Percentiles rank a stretch among this genome's conserved stretches.
These are phyloP conservation scores for Pantala flavescens DNA, from an alignment of 1,140 invertebrate genomes.

Conservation along the genomic window DNA sequence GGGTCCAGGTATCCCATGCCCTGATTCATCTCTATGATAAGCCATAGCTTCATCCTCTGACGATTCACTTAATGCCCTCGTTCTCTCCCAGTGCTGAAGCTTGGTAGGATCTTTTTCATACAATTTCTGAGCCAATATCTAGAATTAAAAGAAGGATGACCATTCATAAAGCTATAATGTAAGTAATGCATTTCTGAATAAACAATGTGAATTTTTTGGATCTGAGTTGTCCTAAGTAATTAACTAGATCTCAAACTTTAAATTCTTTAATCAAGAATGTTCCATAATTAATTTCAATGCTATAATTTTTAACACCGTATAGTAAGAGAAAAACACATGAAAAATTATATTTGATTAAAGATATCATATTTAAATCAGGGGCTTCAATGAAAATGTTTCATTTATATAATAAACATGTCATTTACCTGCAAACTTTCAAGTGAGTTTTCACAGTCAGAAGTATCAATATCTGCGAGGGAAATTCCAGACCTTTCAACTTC, in stretches of 20 bases:
- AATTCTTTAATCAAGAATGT: too few species aligned
- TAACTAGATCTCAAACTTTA: too few species aligned
- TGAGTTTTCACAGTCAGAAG: constrained; percentile 86
- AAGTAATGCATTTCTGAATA: too few species aligned
- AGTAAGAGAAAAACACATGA: too few species aligned
- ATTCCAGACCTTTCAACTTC: constrained; percentile 85
- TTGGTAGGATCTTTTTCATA: constrained; percentile 72
- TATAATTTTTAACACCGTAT: too few species aligned
- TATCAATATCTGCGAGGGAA: constrained; percentile 86
- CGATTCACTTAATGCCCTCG: constrained; percentile 23
- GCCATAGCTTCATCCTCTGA: constrained; percentile 20
- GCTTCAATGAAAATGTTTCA: too few species aligned
- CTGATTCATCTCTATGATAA: constrained; percentile 16
- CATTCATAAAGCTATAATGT: neutral
- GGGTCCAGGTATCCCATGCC: constrained; percentile 12
- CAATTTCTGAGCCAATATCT: constrained; percentile 67
- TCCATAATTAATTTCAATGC: too few species aligned
- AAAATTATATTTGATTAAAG: too few species aligned
- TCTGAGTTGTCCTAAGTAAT: too few species aligned
- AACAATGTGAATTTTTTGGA: too few species aligned
- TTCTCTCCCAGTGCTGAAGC: constrained; percentile 32
- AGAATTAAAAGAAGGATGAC: constrained; percentile 29
- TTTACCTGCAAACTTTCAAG: constrained; percentile 67
- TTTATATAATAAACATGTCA: constrained; percentile 14
- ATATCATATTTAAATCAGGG: too few species aligned